phyloP scores from a whole-genome alignment of 2,113 vertebrate species.

The Marmota flaviventris region DNA sequence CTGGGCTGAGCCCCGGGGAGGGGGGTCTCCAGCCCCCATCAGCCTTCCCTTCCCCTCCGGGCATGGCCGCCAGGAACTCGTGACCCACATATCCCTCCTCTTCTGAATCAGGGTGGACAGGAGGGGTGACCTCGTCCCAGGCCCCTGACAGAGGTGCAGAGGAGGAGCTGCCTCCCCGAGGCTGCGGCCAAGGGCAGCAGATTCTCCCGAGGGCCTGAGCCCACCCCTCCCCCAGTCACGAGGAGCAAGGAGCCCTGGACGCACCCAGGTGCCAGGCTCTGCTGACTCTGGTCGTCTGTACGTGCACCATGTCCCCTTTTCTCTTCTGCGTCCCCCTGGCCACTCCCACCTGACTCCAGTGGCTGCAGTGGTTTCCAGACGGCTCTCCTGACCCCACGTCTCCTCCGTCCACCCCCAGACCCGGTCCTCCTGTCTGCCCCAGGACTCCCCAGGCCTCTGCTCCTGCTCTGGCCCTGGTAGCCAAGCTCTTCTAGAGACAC shows the following conservation, averaged over 20 bases:
- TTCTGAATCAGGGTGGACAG: not conserved
- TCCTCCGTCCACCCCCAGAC: not conserved
- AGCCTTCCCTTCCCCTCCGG: not conserved
- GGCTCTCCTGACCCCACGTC: not conserved
- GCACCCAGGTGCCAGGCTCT: not conserved
- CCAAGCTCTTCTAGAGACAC: not conserved
- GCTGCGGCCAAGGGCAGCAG: too few relatives aligned
- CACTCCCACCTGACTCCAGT: not conserved
- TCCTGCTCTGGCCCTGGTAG: not conserved
- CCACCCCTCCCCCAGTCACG: too few relatives aligned
- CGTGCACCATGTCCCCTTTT: not conserved
- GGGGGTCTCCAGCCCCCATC: not conserved
- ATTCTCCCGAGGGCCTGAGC: too few relatives aligned
- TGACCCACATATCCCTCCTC: not conserved
- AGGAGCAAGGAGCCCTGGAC: not conserved
- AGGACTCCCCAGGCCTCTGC: too few relatives aligned
- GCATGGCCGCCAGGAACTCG: accelerated
- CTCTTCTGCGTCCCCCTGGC: accelerated
- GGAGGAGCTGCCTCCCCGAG: not conserved
- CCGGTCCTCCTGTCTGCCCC: too few relatives aligned
- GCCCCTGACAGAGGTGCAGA: accelerated
- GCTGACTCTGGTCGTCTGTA: not conserved
- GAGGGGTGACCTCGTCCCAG: not conserved
- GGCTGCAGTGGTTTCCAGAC: not conserved
- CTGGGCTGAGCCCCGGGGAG: not conserved